Conservation (phyloP, 2,797 vertebrate species). For the Acrossocheilus fasciatus region DNA sequence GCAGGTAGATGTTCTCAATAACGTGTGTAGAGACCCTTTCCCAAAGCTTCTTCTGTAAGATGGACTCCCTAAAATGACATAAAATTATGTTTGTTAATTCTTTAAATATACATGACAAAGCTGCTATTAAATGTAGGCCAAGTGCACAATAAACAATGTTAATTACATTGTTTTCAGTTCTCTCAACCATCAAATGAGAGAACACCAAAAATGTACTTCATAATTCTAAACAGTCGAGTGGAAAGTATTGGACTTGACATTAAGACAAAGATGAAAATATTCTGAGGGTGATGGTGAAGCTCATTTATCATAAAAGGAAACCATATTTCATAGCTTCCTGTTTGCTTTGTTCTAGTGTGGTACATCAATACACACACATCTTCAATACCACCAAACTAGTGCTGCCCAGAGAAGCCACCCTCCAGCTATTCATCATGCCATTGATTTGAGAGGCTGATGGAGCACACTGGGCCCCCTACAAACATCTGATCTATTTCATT, state of each 20-base stretch:
- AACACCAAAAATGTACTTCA: not conserved
- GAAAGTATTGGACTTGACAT: conserved; percentile 12
- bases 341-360: conserved; percentile 72
- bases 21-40: conserved; percentile 97
- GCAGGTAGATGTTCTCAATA: conserved; percentile 99
- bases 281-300: conserved; percentile 60
- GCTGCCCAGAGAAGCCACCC: conserved; percentile 68
- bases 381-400: conserved; percentile 70
- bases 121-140: no score
- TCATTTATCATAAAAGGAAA: conserved; percentile 77
- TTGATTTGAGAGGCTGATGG: conserved; percentile 76
- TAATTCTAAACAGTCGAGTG: not conserved
- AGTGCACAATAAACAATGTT: not conserved
- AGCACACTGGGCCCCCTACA: conserved; percentile 69
- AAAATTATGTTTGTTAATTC: not conserved
- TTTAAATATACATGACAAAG: not conserved
- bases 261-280: conserved; percentile 62
- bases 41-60: conserved; percentile 96
- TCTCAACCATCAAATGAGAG: not conserved
- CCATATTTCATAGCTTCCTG: conserved; percentile 79
- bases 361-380: conserved; percentile 75
- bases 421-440: conserved; percentile 79
- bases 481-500: conserved; percentile 74
- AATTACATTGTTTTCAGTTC: not conserved
- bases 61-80: conserved; percentile 86